Base-by-base conservation (phyloP, 1,140 invertebrate genomes). In the Drosophila ambigua region DNA sequence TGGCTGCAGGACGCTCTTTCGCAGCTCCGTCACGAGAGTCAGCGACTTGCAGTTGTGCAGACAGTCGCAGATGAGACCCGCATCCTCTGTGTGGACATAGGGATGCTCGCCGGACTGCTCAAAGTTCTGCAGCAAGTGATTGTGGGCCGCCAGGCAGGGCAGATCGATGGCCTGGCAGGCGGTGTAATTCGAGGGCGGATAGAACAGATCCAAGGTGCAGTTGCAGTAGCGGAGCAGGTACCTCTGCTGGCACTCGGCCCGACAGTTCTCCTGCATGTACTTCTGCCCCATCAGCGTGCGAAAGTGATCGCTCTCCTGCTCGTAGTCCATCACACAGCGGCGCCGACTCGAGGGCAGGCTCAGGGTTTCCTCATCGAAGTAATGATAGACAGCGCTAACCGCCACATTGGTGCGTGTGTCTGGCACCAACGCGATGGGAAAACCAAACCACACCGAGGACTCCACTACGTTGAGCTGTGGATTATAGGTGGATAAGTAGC, bases 221-320 rank as follows among this genome's bases (percentile, higher is more conserved):
- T 90, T 91, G 53, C 90, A 91, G 54, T 68, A 88, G 6, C 59
- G 69, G 3, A 84, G 20, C 43, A 90, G 49, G 39, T 88, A 68
- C 2, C 59, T 44, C 35, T 90, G 90, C 41, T 85, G 79, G 16
- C 90, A 91, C 50, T 90, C 77, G 9, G 81, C 69, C 23, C 59
- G 9, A 9, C 90, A 91, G 55, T 91, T 91, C 45, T 90, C 89
- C 46, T 80, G 4, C 89, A 89, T 91, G 43, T 91, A 90, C 49
- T 76, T 77, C 16, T 64, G 48, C 1, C 79, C 79, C 15, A 53
- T 39, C 11, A 91, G 35, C 0, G 88, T 75, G 13, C 58, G 75
- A n/a, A 77, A 85, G 13, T 88, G 65, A 6, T 72, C 46, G 26
- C 62, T 79, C 2, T 82, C 59, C 5, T 53, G 28, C 46, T 87